These are phyloP conservation scores for Neodon shergylaensis DNA, from an alignment of 2,113 vertebrate genomes.

Conservation along the genomic window DNA sequence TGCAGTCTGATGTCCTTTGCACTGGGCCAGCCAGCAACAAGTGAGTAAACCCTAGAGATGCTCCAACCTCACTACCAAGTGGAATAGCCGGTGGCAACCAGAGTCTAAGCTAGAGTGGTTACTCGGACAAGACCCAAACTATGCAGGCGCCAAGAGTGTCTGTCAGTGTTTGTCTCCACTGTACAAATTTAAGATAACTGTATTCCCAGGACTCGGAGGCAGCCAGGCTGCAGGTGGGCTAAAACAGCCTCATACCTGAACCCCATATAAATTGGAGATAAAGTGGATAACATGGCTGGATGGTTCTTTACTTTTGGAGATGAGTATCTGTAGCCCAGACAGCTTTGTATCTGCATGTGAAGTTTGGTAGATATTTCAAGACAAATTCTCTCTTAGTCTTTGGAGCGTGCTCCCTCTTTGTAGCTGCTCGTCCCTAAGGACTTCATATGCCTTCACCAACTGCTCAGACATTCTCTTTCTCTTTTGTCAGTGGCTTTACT, in stretches of 20 bases:
- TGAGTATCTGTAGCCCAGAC: background rate
- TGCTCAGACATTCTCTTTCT: conserved; percentile 6
- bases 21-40: conserved; percentile 97
- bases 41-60: conserved; percentile 84
- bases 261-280: background rate
- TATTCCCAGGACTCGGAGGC: conserved; percentile 7
- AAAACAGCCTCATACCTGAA: background rate
- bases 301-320: conserved; percentile 23
- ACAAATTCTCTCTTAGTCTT: background rate
- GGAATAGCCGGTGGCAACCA: background rate
- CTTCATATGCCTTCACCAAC: background rate
- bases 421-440: background rate
- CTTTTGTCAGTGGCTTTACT: background rate
- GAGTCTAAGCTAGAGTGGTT: background rate
- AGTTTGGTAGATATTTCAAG: conserved; percentile 24
- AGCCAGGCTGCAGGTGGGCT: background rate
- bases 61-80: background rate
- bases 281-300: background rate
- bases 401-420: background rate
- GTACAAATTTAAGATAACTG: background rate
- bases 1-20: conserved; percentile 97
- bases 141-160: conserved; percentile 4
- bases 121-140: background rate
- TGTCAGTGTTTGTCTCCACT: background rate
- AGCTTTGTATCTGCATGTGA: conserved; percentile 32